Percentiles rank a stretch among this genome's conserved stretches.
Conservation (phyloP, 1,140 invertebrate species). For the Sipha flava region DNA sequence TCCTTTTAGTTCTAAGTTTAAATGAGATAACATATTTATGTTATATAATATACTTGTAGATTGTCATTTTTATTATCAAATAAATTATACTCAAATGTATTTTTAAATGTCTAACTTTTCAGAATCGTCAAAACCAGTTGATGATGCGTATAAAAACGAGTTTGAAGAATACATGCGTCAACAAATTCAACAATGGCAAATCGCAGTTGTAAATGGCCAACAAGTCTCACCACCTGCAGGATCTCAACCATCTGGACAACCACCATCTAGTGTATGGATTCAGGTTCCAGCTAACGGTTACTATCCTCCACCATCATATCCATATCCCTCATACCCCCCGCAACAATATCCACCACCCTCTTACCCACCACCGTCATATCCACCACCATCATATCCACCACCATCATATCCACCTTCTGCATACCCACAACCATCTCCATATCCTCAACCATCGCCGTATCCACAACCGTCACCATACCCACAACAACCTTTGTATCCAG, state of each 20-base stretch:
- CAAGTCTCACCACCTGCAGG: slow-evolving; percentile 16
- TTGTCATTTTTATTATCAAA: neutral
- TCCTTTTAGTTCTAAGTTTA: neutral
- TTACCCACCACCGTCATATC: slow-evolving; percentile 27
- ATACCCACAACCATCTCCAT: slow-evolving; percentile 31
- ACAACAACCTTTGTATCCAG: slow-evolving; percentile 40
- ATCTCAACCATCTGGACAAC: slow-evolving; percentile 39
- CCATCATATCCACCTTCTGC: slow-evolving; percentile 28
- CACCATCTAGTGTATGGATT: slow-evolving; percentile 41
- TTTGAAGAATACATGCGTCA: slow-evolving; percentile 28
- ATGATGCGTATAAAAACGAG: neutral
- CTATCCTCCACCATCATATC: slow-evolving; percentile 23
- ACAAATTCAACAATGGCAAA: slow-evolving; percentile 41
- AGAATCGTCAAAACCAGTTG: slow-evolving; percentile 10
- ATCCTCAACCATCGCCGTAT: slow-evolving; percentile 29
- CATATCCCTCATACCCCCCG: slow-evolving; percentile 35
- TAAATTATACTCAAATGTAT: neutral
- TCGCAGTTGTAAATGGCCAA: slow-evolving; percentile 36
- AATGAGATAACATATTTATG: neutral
- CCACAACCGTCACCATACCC: slow-evolving; percentile 27
- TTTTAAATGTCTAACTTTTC: neutral
- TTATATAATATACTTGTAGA: neutral
- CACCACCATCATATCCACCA: slow-evolving; percentile 1
- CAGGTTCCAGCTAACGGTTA: slow-evolving; percentile 38
- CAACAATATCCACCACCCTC: slow-evolving; percentile 10